phyloP scores from a whole-genome alignment of 2,113 vertebrate species.

The Nettapus auritus region DNA sequence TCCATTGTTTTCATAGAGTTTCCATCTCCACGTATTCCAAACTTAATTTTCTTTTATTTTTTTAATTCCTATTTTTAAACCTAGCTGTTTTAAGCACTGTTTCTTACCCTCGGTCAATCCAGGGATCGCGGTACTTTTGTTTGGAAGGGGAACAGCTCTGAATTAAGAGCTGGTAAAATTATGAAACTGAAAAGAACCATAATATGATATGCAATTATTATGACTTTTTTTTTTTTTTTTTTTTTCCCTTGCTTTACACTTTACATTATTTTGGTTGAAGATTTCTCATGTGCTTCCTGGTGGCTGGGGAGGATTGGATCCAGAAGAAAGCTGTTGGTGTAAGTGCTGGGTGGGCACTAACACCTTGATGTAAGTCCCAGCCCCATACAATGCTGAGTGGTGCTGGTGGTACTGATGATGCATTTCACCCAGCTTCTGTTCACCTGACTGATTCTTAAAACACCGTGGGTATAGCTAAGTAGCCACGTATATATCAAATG shows the following conservation, averaged over 20 bases:
- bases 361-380: not conserved
- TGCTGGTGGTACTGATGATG: not conserved
- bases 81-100: not conserved
- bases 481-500: not conserved
- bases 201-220: not conserved
- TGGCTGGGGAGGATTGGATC: not conserved
- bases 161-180: not conserved
- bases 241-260: not conserved
- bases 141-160: not conserved
- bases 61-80: not conserved
- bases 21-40: not conserved
- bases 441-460: not conserved
- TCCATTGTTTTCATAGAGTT: not conserved
- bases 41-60: not conserved
- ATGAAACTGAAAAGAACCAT: not conserved
- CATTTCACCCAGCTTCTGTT: fast-evolving
- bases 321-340: not conserved
- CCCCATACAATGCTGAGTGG: too few species aligned
- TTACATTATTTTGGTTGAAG: not conserved
- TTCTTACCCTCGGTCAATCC: not conserved
- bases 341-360: not conserved
- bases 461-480: not conserved
- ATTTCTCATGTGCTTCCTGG: not conserved
- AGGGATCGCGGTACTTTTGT: not conserved
- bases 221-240: not conserved